phyloP scores from a whole-genome alignment of 2,113 vertebrate genomes.

The Mola mola region DNA sequence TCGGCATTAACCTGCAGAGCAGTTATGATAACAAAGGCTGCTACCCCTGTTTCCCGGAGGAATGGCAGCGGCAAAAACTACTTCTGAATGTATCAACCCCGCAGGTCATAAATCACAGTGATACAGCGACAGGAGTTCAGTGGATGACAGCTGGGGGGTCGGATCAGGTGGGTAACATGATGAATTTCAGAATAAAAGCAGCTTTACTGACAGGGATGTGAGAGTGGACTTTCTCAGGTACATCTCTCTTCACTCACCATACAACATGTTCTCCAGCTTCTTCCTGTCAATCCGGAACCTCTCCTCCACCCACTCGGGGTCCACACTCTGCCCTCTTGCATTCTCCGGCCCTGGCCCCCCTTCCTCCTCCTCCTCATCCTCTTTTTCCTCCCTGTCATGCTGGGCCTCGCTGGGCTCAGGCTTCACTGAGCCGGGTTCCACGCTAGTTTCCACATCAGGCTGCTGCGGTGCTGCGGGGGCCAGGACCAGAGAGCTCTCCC shows the following conservation, averaged over 20 bases:
- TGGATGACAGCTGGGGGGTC: slow-evolving; percentile 24
- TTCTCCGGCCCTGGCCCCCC: slow-evolving; percentile 48
- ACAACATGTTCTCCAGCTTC: slow-evolving; percentile 85
- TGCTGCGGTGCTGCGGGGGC: slow-evolving; percentile 52
- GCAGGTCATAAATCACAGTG: slow-evolving; percentile 53
- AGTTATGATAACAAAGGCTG: slow-evolving; percentile 57
- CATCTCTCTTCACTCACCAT: slow-evolving; percentile 70
- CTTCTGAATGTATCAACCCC: slow-evolving; percentile 44
- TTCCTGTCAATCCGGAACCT: slow-evolving; percentile 86
- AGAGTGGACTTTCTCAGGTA: background rate
- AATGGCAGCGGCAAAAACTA: slow-evolving; percentile 49
- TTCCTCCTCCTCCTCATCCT: slow-evolving; percentile 74
- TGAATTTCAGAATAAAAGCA: slow-evolving; percentile 5
- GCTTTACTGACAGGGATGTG: background rate
- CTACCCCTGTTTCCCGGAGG: slow-evolving; percentile 42
- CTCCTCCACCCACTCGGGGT: slow-evolving; percentile 83
- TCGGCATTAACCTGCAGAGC: slow-evolving; percentile 64
- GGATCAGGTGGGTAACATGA: background rate
- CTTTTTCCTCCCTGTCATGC: slow-evolving; percentile 41
- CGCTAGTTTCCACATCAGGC: slow-evolving; percentile 57
- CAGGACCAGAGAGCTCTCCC: slow-evolving; percentile 62
- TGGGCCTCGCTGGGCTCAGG: slow-evolving; percentile 53
- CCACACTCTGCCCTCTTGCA: slow-evolving; percentile 39
- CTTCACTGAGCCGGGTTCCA: slow-evolving; percentile 51
- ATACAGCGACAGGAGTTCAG: slow-evolving; percentile 35